Base-by-base conservation (phyloP, 2,113 vertebrate genomes). In the Microtus ochrogaster region DNA sequence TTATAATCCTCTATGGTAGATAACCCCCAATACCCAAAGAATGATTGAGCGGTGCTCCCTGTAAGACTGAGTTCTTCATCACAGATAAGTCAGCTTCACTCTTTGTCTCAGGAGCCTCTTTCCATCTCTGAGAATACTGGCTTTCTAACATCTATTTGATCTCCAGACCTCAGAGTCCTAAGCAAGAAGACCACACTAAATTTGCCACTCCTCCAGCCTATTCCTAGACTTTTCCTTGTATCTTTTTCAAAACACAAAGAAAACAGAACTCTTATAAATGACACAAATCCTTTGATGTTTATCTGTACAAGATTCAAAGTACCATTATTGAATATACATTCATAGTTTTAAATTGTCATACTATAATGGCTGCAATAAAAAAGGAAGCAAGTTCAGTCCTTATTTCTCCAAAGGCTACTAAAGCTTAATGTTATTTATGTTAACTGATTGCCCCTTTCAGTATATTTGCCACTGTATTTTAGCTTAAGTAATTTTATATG, bases 161-260 rank as follows among this genome's bases (percentile, higher is more conserved):
- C 89, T 84, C 30, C 36, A 90, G 4, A 77, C 8, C 2, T 81
- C 28, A 44, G 58, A 14, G 78, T 93, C 55, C 61, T 36, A 91
- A 47, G 7, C 24, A n/a, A 90, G 65, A 90, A 85, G 1, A 84
- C 7, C 86, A 55, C 30, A 74, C 72, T 91, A 55, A 16, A 87
- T 41, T 47, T 73, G 82, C 4, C 8, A 84, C 24, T 41, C 17
- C 26, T 24, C n/a, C 44, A 92, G 79, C 28, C 8, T 78, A 66
- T 93, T 77, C 70, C 24, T 78, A 81, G 24, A 91, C 13, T 87
- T 88, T n/a, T 41, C 28, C 10, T 79, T 58, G 65, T 90, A 10
- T 66, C 24, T 73, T 22, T 68, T 94, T 85, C 17, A 81, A 88
- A 95, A 82, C 65, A 81, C 70, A 87, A 36, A 85, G 66, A 92